Percentiles rank a stretch among this genome's conserved stretches.
Evolutionary conservation across 2,797 vertebrate genomes (phyloP).

Genomic region (Falco cherrug): DNA sequence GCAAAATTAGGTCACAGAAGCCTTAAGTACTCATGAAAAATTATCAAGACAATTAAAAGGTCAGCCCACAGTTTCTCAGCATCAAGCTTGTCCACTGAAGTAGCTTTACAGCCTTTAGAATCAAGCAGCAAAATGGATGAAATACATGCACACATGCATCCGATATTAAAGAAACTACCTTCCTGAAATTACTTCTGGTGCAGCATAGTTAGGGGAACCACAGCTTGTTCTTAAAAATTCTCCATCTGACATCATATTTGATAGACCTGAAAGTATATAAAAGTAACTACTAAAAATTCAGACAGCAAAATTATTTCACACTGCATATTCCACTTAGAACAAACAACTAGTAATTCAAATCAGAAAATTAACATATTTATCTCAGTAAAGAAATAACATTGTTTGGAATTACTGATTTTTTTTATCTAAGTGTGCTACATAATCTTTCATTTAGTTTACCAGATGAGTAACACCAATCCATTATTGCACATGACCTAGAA

Average conservation of each 20-base stretch:
- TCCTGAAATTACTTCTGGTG: conserved; percentile 99
- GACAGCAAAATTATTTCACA: not conserved
- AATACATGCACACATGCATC: conserved; percentile 36
- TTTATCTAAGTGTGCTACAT: not conserved
- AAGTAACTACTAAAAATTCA: conserved; percentile 52
- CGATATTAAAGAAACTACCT: conserved; percentile 82
- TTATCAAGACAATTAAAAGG: not conserved
- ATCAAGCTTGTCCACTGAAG: not conserved
- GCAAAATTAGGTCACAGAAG: not conserved
- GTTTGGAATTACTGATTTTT: not conserved
- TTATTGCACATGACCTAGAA: not conserved
- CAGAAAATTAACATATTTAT: not conserved
- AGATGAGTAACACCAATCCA: not conserved
- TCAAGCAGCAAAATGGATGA: conserved; percentile 6
- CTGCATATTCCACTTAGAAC: not conserved
- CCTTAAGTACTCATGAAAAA: not conserved
- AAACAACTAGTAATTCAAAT: not conserved
- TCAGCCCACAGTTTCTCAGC: not conserved
- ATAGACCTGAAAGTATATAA: conserved; percentile 87
- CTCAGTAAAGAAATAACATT: not conserved
- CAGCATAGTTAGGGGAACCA: conserved; percentile 98
- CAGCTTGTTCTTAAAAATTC: conserved; percentile 99
- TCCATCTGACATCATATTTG: conserved; percentile 99
- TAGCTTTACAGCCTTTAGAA: not conserved
- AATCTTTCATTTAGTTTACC: not conserved